Evolutionary conservation across 2,888 invertebrate genomes (phyloP).

Genomic region (Noctua janthe): DNA sequence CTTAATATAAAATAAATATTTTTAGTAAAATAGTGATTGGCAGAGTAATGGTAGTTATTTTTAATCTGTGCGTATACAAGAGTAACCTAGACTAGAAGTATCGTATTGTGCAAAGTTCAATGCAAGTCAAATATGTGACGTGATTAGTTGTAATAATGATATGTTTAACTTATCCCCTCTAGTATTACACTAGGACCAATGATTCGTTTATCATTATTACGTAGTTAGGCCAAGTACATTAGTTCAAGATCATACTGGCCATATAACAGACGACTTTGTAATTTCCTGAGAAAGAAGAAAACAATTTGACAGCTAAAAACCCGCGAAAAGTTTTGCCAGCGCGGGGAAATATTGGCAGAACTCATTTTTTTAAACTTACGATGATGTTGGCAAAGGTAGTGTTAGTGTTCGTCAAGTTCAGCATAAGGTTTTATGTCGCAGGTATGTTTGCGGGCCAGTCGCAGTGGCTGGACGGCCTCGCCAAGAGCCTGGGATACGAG

Average conservation of each 20-base stretch:
- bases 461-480: conserved; percentile 93
- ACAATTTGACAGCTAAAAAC: conserved; percentile 1
- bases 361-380: conserved; percentile 1
- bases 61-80: not conserved
- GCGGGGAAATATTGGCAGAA: conserved; percentile 25
- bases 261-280: conserved; percentile 1
- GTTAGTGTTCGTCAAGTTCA: conserved; percentile 35
- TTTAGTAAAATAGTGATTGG: not conserved
- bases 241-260: conserved; percentile 25
- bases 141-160: conserved; percentile 14
- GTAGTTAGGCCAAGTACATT: not conserved
- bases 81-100: conserved; percentile 1
- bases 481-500: conserved; percentile 93
- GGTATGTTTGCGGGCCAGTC: conserved; percentile 91
- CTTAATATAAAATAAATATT: not conserved
- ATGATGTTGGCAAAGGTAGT: conserved; percentile 32
- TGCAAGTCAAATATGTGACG: conserved; percentile 26
- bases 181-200: conserved; percentile 2
- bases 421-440: conserved; percentile 66
- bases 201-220: not conserved
- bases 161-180: conserved; percentile 38
- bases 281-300: not conserved
- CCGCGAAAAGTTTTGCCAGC: conserved; percentile 2
- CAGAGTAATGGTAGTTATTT: not conserved
- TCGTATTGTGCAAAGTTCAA: conserved; percentile 39